Conservation (phyloP, 64 coral and sea anemone species). For the Platygyra sinensis region DNA sequence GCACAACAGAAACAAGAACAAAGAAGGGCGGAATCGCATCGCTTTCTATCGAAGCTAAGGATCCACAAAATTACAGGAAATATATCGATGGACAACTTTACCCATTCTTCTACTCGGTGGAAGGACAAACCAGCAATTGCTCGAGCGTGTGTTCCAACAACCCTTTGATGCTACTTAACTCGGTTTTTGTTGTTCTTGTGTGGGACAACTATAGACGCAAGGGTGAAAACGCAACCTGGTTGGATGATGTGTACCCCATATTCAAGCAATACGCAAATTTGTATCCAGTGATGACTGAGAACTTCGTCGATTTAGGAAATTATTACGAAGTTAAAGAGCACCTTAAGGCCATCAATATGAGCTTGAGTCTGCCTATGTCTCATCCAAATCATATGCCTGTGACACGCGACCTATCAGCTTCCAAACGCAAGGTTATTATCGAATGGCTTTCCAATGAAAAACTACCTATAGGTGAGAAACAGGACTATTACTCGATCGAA, state of each 20-base stretch:
- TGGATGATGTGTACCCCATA: conserved; percentile 74
- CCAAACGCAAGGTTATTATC: conserved; percentile 70
- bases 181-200: conserved; percentile 39
- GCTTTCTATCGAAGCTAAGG: conserved; percentile 30
- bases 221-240: conserved; percentile 54
- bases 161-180: background rate
- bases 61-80: conserved; percentile 62
- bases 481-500: conserved; percentile 59
- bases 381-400: conserved; percentile 91
- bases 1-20: background rate
- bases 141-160: conserved; percentile 14
- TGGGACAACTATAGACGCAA: conserved; percentile 53
- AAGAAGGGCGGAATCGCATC: conserved; percentile 52
- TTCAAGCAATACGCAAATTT: conserved; percentile 89
- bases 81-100: conserved; percentile 74
- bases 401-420: conserved; percentile 68
- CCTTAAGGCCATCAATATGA: conserved; percentile 48
- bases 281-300: conserved; percentile 77
- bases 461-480: conserved; percentile 36
- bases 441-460: conserved; percentile 60
- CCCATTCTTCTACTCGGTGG: conserved; percentile 48
- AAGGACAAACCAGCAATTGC: conserved; percentile 15
- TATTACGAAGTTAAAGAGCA: conserved; percentile 65
- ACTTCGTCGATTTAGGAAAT: conserved; percentile 84
- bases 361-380: conserved; percentile 51